Evolutionary conservation across 2,888 invertebrate species (phyloP).

Genomic region (Seira ritae): DNA sequence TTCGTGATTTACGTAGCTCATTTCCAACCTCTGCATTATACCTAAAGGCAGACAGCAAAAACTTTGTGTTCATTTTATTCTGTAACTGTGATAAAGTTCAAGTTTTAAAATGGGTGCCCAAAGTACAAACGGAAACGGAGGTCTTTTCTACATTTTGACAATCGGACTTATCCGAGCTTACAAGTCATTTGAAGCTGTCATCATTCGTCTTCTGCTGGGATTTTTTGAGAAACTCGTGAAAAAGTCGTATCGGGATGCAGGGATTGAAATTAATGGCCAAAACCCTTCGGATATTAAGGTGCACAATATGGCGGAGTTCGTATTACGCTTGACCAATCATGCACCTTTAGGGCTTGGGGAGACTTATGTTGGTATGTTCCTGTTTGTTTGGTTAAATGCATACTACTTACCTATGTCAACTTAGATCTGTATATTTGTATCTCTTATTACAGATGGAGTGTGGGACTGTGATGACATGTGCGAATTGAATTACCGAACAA

Average conservation of each 20-base stretch:
- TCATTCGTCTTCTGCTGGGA: constrained; percentile 37
- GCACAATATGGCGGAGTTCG: constrained; percentile 49
- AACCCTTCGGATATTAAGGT: constrained; percentile 61
- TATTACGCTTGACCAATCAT: constrained; percentile 40
- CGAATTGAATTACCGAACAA: constrained; percentile 53
- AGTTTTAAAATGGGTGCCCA: background rate
- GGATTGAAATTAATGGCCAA: constrained; percentile 48
- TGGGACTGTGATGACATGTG: constrained; percentile 61
- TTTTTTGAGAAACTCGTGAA: constrained; percentile 54
- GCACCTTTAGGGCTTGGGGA: constrained; percentile 56
- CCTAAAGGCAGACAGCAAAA: too few species aligned
- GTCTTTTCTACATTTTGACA: constrained; percentile 34
- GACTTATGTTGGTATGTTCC: constrained; percentile 55
- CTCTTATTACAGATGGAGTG: constrained; percentile 3
- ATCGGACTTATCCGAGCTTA: constrained; percentile 52
- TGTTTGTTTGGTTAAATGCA: too few species aligned
- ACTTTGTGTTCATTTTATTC: background rate
- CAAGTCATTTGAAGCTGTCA: constrained; percentile 51
- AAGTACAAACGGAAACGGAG: constrained; percentile 25
- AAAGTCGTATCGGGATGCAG: constrained; percentile 47
- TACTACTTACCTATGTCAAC: too few species aligned
- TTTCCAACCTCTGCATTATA: too few species aligned
- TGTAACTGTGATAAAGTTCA: background rate
- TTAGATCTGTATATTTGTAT: too few species aligned
- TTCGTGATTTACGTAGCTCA: too few species aligned